phyloP scores from a whole-genome alignment of 37 sponge, comb jelly and placozoan species.

The Bolinopsis microptera region DNA sequence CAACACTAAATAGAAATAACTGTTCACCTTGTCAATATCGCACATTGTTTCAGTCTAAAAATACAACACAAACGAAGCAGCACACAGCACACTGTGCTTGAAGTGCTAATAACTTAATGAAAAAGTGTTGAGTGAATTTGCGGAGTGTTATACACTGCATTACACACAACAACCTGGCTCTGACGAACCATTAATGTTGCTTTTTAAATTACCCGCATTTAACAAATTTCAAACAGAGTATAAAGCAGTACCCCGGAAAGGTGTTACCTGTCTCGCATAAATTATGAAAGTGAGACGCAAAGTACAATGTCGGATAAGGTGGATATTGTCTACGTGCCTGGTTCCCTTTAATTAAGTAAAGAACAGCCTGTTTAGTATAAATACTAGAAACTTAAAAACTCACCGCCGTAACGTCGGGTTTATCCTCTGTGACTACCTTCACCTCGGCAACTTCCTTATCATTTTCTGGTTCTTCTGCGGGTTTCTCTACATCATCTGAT shows the following conservation, averaged over 20 bases:
- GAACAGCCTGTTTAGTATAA: no score
- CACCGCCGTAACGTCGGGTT: not conserved
- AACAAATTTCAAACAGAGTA: no score
- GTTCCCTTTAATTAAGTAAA: no score
- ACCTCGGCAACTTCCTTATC: not conserved
- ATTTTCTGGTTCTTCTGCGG: not conserved
- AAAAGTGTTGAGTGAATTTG: constrained; percentile 21
- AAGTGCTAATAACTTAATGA: not conserved
- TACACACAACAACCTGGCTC: not conserved
- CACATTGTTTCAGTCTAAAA: not conserved
- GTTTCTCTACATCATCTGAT: not conserved
- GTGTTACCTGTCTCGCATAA: no score
- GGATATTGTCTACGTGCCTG: no score
- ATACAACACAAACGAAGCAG: not conserved
- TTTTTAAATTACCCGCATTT: not conserved
- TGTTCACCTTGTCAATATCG: not conserved
- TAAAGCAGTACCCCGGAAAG: no score
- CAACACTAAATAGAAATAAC: not conserved
- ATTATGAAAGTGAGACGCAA: no score
- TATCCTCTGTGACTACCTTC: not conserved
- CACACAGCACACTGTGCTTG: not conserved
- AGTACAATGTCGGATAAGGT: no score
- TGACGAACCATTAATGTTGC: not conserved
- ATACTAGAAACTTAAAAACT: no score
- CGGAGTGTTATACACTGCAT: not conserved